These are phyloP conservation scores for Adineta ricciae DNA, from an alignment of 2,888 invertebrate species.

Conservation along the genomic window DNA sequence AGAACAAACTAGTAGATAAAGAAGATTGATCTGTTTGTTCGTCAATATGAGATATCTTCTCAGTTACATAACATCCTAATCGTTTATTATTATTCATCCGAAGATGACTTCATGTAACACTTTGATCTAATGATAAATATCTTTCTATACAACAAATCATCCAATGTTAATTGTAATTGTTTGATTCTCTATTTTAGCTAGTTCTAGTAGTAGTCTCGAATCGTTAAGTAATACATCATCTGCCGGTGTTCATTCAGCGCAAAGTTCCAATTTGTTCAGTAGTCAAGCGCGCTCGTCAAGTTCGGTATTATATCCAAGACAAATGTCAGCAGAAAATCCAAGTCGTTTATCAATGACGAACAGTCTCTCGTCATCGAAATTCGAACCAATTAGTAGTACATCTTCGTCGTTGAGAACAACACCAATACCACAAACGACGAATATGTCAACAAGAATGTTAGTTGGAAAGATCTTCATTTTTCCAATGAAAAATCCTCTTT, in stretches of 20 bases:
- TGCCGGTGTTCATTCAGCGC: neutral
- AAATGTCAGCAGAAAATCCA: neutral
- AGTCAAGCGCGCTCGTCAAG: neutral
- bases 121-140: too few species aligned
- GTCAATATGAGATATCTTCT: too few species aligned
- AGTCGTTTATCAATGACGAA: neutral
- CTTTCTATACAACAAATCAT: neutral
- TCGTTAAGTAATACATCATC: neutral
- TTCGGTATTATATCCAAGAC: neutral
- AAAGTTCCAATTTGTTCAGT: neutral
- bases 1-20: neutral
- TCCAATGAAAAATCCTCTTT: too few species aligned
- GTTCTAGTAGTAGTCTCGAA: constrained; percentile 13
- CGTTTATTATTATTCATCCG: too few species aligned
- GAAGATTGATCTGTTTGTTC: too few species aligned
- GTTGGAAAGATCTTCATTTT: too few species aligned
- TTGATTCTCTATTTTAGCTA: neutral
- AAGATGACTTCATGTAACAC: too few species aligned
- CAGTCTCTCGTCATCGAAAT: constrained; percentile 7
- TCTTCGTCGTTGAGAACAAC: neutral
- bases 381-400: neutral
- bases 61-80: too few species aligned
- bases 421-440: neutral
- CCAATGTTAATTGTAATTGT: neutral
- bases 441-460: neutral